These are phyloP conservation scores for Tympanuchus pallidicinctus DNA, from an alignment of 2,113 vertebrate genomes.

Conservation along the genomic window DNA sequence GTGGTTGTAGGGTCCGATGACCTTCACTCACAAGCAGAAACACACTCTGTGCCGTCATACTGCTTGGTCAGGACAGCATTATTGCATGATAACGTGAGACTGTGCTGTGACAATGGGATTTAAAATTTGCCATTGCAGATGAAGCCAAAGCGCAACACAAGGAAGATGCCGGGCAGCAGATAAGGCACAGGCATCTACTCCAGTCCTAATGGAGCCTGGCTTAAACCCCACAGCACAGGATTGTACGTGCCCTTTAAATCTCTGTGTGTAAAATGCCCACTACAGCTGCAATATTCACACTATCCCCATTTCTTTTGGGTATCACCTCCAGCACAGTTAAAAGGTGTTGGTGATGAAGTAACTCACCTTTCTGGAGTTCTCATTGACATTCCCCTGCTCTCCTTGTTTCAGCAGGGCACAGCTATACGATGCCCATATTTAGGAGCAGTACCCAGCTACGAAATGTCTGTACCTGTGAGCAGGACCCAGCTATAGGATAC, in stretches of 20 bases:
- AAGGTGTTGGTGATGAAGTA: neutral
- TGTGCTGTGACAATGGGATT: neutral
- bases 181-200: neutral
- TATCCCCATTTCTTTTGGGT: neutral
- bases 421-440: neutral
- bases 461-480: neutral
- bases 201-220: conserved; percentile 37
- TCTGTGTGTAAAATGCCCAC: neutral
- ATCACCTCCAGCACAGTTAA: rapidly evolving
- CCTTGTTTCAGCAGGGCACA: neutral
- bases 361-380: neutral
- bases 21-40: conserved; percentile 30
- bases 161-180: neutral
- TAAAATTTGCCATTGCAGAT: neutral
- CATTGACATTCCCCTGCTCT: neutral
- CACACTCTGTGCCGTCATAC: neutral
- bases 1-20: neutral
- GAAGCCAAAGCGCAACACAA: neutral
- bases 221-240: neutral
- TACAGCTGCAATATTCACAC: rapidly evolving
- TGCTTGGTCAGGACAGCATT: neutral
- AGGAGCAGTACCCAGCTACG: rapidly evolving
- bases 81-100: neutral
- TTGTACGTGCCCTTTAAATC: neutral
- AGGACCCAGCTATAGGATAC: neutral